These are phyloP conservation scores for Thumatha senex DNA, from an alignment of 2,888 invertebrate species.

Conservation along the genomic window DNA sequence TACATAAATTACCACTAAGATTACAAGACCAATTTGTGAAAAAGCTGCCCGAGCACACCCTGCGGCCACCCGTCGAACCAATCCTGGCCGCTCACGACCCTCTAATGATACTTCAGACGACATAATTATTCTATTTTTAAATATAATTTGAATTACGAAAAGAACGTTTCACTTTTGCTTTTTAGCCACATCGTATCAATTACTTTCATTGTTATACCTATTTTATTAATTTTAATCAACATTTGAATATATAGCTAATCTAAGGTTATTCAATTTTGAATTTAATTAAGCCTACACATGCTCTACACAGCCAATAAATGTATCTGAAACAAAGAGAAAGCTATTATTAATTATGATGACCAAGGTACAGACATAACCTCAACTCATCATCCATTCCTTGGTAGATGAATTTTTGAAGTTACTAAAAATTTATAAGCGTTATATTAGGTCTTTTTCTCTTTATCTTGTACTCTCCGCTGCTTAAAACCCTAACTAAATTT, in stretches of 20 bases:
- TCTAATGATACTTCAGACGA: conserved; percentile 78
- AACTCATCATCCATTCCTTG: too few species aligned
- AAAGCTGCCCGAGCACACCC: conserved; percentile 83
- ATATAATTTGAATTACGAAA: conserved; percentile 26
- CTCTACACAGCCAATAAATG: conserved; percentile 20
- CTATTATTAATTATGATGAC: neutral
- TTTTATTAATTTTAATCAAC: conserved; percentile 6
- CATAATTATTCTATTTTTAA: conserved; percentile 48
- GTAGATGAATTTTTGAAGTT: too few species aligned
- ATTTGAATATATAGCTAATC: conserved; percentile 1
- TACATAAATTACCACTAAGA: conserved; percentile 89
- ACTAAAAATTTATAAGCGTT: too few species aligned
- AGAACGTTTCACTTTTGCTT: conserved; percentile 32
- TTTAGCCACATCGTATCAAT: conserved; percentile 29
- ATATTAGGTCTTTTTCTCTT: too few species aligned
- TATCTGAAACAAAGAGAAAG: conserved; percentile 33
- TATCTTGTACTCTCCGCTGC: too few species aligned
- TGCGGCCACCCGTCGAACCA: conserved; percentile 56
- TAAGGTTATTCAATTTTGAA: conserved; percentile 1
- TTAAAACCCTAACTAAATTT: too few species aligned
- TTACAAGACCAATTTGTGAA: conserved; percentile 87
- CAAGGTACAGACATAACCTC: too few species aligned
- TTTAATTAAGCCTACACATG: conserved; percentile 7
- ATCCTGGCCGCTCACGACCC: conserved; percentile 65
- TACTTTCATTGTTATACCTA: conserved; percentile 12